Base-by-base conservation (phyloP, 2,797 vertebrate species). In the Synanceia verrucosa region DNA sequence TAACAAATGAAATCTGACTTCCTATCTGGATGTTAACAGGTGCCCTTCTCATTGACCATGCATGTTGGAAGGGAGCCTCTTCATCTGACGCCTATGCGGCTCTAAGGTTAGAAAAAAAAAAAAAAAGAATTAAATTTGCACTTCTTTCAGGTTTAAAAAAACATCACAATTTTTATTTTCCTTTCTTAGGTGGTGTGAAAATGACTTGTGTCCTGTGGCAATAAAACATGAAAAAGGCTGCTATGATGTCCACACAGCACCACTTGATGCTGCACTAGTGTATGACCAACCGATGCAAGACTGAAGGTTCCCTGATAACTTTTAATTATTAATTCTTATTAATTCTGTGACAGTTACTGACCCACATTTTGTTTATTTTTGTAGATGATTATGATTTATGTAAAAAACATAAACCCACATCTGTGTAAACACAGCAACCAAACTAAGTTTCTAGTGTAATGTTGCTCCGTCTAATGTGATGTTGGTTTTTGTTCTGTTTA, bases 1-100 rank as follows among this genome's bases (percentile, higher is more conserved):
- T 46, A 3, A 55, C 29, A 6, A 37, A 37, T 59, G 9, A 33
- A 31, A 21, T 9, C 0, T 18, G 12, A n/a, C n/a, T 18, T 51
- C 23, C 16, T 66, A 1, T 55, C 1, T 82, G 41, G 28, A 9
- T 64, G 56, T 83, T 71, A 33, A 63, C 81, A 96, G 96, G 95
- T 55, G 92, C 91, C 4, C 93, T 96, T 23, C 34, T 95, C 3
- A 76, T 94, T 12, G 94, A 95, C 26, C 94, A 97, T 0, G 94
- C 94, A 3, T 84, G 91, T 44, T 93, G 91, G 91, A 77, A 92
- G 3, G 87, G 70, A 0, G 90, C 94, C 12, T 88, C 91, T 72
- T 34, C 72, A 12, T 13, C 91, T 0, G 95, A 95, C 19, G 7
- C 65, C 28, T 86, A 87, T 0, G 60, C 94, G 50, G 94, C 95